Evolutionary conservation across 2,888 invertebrate species (phyloP), one percentile per base, ranked within the genome.

Genomic region (Volucella bombylans): DNA sequence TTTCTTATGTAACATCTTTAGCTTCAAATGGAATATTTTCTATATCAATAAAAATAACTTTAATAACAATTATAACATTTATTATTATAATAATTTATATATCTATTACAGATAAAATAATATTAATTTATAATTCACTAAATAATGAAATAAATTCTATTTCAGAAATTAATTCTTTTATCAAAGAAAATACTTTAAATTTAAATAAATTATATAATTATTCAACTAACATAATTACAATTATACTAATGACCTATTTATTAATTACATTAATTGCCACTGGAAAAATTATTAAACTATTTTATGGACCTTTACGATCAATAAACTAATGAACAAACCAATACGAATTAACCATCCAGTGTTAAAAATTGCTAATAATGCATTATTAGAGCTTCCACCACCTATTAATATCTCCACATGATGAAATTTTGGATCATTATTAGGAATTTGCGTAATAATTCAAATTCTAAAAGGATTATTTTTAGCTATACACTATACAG

Each of bases 391-490:
- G 88, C 87, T 95, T 87, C 95, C 94, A 0, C 90, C 94, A 0
- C 94, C 94, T n/a, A n/a, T 93, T 38, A 94, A 94, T 92, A 94
- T 95, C 90, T 93, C 93, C 54, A 86, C 91, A 45, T 93, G 93
- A 93, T 95, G 95, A 94, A 95, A 95, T 91, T 95, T 95, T 92
- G 95, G 94, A 8, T 95, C 94, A 0, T 87, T 95, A 88, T 87
- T 95, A 92, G 94, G 93, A 55, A 81, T 95, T 90, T 94, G 94
- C 88, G 91, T 95, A 93, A 91, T 93, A 77, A 93, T 93, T 79
- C 95, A 95, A 94, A 94, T 95, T 92, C 83, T 94, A 74, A 94
- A 95, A 38, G 95, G 95, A 54, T 87, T 95, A 90, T 94, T 95
- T 90, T 89, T 95, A 92, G 93, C 95, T 0, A 94, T 95, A 93